Base-by-base conservation (phyloP, 2,797 vertebrate genomes). In the Danio choprae region DNA sequence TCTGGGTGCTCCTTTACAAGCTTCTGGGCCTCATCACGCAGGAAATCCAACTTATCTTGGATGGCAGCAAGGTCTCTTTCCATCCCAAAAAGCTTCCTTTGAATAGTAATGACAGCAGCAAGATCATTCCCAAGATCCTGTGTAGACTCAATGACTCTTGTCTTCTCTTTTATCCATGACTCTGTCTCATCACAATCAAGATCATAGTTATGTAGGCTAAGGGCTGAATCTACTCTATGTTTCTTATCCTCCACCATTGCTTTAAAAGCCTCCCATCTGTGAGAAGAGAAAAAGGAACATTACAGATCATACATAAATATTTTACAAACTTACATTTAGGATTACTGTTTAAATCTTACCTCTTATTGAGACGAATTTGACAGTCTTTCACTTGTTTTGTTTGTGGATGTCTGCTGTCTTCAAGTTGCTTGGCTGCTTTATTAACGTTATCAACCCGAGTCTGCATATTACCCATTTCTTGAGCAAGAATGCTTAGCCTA, bases 81-180 rank as follows among this genome's bases (percentile, higher is more conserved):
- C 36, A 99, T 95, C 81, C 98, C 98, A 0, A 94, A 96, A 16
- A 99, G 91, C 84, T 98, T 99, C 88, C 98, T 94, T 86, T 99
- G 98, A 87, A 98, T 97, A 85, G 96, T 95, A 87, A 99, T 95
- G 87, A 99, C 91, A 0, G 97, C 95, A 0, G 95, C 93, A 82
- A 99, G 90, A 89, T 99, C 97, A 15, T 91, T 95, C 55, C 96
- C 95, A 77, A 98, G 89, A 69, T 98, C 95, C 51, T 96, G 95
- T 0, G 95, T 99, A 67, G 98, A 98, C 88, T 96, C 93, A 6
- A 99, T 96, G 0, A 95, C 91, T 2, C 89, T 90, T 0, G 95
- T 96, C 92, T 99, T 99, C 86, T 97, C 93, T 77, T 76, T 81
- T 83, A 99, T 97, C 98, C 98, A 98, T 71, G 95, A 84, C 80